Conservation (phyloP, 2,888 invertebrate genomes). For the Octonoba sinensis region DNA sequence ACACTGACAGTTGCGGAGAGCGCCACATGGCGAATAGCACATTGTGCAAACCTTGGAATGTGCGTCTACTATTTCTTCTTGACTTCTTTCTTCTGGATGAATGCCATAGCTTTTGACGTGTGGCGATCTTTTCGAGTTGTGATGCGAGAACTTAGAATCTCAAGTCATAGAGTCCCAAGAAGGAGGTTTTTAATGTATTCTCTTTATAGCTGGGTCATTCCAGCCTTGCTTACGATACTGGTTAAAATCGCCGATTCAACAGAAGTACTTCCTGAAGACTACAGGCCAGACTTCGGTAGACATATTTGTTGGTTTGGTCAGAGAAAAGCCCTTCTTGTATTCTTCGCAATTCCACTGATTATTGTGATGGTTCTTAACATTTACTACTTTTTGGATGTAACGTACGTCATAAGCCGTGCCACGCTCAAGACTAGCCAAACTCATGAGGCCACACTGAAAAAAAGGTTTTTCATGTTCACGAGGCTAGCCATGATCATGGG, state of each 20-base stretch:
- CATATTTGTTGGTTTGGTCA: slow-evolving; percentile 74
- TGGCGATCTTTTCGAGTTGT: slow-evolving; percentile 72
- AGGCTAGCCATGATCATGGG: slow-evolving; percentile 74
- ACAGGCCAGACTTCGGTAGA: slow-evolving; percentile 73
- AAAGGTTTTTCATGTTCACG: slow-evolving; percentile 70
- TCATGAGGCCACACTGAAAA: slow-evolving; percentile 27
- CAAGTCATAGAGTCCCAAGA: slow-evolving; percentile 71
- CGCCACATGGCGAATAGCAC: neutral
- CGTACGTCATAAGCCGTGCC: slow-evolving; percentile 70
- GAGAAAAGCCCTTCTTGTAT: slow-evolving; percentile 73
- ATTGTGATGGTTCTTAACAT: slow-evolving; percentile 72
- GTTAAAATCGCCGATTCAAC: slow-evolving; percentile 69
- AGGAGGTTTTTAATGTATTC: slow-evolving; percentile 72
- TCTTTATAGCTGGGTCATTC: slow-evolving; percentile 71
- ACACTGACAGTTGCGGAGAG: slow-evolving; percentile 67
- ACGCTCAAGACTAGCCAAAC: slow-evolving; percentile 54
- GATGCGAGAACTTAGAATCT: slow-evolving; percentile 72
- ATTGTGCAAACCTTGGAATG: slow-evolving; percentile 67
- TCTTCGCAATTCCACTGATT: slow-evolving; percentile 74
- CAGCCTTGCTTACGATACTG: slow-evolving; percentile 70
- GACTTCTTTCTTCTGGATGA: slow-evolving; percentile 65
- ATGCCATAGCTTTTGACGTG: slow-evolving; percentile 67
- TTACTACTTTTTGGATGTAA: slow-evolving; percentile 71
- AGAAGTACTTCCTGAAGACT: slow-evolving; percentile 65
- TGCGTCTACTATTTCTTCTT: slow-evolving; percentile 61